Evolutionary conservation across 92 coral and sea anemone species (phyloP).

Genomic region (Micromussa lordhowensis): DNA sequence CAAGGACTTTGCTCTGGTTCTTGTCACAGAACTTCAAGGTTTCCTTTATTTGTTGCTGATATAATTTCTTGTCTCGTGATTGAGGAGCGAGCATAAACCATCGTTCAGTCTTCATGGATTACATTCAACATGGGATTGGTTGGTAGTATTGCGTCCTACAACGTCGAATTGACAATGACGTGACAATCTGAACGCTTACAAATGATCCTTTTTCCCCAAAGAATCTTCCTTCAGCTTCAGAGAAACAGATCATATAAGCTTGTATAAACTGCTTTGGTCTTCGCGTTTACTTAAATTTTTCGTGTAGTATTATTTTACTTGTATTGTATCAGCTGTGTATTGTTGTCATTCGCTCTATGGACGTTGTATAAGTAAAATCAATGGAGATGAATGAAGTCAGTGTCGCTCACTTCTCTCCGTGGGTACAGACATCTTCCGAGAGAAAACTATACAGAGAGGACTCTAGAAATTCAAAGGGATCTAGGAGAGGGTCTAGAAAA

Average conservation of each 20-base stretch:
- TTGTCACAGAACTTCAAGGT: not conserved
- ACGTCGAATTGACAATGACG: not conserved
- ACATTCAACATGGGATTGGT: not conserved
- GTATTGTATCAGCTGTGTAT: not conserved
- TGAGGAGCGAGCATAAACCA: not conserved
- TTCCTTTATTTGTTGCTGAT: not conserved
- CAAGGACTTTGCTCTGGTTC: not conserved
- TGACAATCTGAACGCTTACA: not conserved
- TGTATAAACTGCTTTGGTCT: not conserved
- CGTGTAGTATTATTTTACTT: not conserved
- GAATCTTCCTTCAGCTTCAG: not conserved
- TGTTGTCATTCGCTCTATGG: not conserved
- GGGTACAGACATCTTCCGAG: conserved; percentile 50
- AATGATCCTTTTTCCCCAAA: not conserved
- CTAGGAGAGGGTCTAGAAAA: conserved; percentile 8
- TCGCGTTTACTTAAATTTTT: not conserved
- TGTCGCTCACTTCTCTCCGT: conserved; percentile 65
- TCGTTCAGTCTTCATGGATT: not conserved
- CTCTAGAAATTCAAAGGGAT: conserved; percentile 28
- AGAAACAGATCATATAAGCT: not conserved
- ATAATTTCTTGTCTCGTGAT: not conserved
- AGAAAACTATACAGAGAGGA: conserved; percentile 31
- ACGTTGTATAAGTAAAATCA: not conserved
- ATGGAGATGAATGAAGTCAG: conserved; percentile 66
- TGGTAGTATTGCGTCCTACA: not conserved